A percentile compares a stretch with the other conserved stretches of the same genome.
These are phyloP conservation scores for Nylanderia fulva DNA, from an alignment of 1,140 invertebrate genomes.

Conservation along the genomic window DNA sequence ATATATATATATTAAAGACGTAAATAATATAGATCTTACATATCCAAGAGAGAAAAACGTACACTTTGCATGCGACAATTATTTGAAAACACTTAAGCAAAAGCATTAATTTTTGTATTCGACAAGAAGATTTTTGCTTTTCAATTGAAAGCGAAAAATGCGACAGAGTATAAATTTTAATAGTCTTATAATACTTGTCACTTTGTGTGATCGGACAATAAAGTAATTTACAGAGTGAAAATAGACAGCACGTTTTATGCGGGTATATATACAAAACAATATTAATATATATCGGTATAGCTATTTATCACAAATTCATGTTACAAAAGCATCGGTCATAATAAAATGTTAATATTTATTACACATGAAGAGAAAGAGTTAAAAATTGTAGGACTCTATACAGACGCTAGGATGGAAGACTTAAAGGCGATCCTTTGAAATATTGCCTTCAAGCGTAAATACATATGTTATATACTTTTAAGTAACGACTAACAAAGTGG, in stretches of 20 bases:
- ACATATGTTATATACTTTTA: slow-evolving; percentile 28
- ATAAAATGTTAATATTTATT: slow-evolving; percentile 58
- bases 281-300: slow-evolving; percentile 40
- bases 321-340: slow-evolving; percentile 54
- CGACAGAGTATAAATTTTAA: slow-evolving; percentile 27
- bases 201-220: not conserved
- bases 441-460: slow-evolving; percentile 65
- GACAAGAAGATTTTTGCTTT: slow-evolving; percentile 4
- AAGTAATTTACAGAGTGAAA: slow-evolving; percentile 18
- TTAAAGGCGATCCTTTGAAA: slow-evolving; percentile 56
- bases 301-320: slow-evolving; percentile 65
- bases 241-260: slow-evolving; percentile 16
- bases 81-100: not conserved
- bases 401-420: slow-evolving; percentile 74
- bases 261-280: slow-evolving; percentile 34
- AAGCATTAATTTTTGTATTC: not conserved
- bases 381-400: slow-evolving; percentile 44
- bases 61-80: not conserved
- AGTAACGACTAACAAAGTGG: slow-evolving; percentile 71
- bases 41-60: not conserved
- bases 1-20: not conserved
- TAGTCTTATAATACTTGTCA: slow-evolving; percentile 1
- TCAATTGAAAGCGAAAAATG: slow-evolving; percentile 11
- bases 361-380: slow-evolving; percentile 41
- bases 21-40: not conserved